phyloP scores from a whole-genome alignment of 2,797 vertebrate species.

The Geotrypetes seraphini region DNA sequence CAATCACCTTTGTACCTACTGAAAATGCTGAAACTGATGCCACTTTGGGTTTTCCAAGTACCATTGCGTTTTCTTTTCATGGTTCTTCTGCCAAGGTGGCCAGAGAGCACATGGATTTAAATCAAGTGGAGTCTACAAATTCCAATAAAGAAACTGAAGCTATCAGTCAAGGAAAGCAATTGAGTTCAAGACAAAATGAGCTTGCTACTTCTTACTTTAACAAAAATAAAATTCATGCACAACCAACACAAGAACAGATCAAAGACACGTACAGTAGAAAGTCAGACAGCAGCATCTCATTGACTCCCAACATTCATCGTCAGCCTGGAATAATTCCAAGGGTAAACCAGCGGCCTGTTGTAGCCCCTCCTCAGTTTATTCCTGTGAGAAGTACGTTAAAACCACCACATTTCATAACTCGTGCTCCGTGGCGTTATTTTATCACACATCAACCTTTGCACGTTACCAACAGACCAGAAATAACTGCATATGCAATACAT shows the following conservation, averaged over 20 bases:
- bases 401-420: constrained; percentile 7
- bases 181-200: background rate
- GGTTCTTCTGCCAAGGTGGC: background rate
- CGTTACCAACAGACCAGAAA: constrained; percentile 35
- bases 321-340: constrained; percentile 12
- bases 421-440: constrained; percentile 8
- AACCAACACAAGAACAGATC: background rate
- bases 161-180: background rate
- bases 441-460: constrained; percentile 22
- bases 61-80: constrained; percentile 1
- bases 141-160: background rate
- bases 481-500: constrained; percentile 29
- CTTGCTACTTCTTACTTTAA: constrained; percentile 2
- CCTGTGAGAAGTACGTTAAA: constrained; percentile 17
- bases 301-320: background rate
- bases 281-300: constrained; percentile 15
- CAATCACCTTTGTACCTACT: background rate
- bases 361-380: constrained; percentile 7
- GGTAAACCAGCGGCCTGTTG: constrained; percentile 11
- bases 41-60: background rate
- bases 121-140: background rate
- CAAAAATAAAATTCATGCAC: constrained; percentile 2
- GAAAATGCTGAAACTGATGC: background rate
- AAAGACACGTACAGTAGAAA: constrained; percentile 1
- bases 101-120: background rate